Evolutionary conservation across 2,113 vertebrate species (phyloP).

Genomic region (human): GRCh38 chrX:153630001-153630500

Average conservation of each 20-base stretch:
- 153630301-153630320: neutral
- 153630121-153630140: neutral
- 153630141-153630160: neutral
- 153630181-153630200: neutral
- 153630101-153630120: neutral
- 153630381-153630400: neutral
- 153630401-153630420: neutral
- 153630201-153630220: conserved; percentile 22
- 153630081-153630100: neutral
- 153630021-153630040: neutral
- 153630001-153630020: neutral
- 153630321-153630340: neutral
- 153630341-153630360: neutral
- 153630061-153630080: neutral
- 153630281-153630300: neutral
- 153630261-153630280: neutral
- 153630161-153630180: neutral
- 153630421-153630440: neutral
- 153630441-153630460: neutral
- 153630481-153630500: neutral
- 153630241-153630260: neutral
- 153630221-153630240: neutral
- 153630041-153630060: neutral
- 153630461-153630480: neutral
- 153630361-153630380: neutral